phyloP scores from a whole-genome alignment of 2,888 invertebrate genomes.

The Melieria picta region DNA sequence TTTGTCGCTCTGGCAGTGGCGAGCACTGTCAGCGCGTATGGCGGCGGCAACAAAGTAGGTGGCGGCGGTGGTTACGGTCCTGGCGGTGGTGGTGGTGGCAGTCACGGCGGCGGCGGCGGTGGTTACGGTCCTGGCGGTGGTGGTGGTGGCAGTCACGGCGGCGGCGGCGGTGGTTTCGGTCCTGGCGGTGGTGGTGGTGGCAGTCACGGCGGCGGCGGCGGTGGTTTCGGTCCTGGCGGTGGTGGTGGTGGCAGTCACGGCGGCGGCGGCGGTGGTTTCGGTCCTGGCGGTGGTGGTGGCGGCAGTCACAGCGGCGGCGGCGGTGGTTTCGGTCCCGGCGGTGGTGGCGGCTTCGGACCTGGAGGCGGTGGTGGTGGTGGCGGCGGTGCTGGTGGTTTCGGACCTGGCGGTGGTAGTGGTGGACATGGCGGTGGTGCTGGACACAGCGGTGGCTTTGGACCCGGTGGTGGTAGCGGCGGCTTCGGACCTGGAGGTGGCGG shows the following conservation, averaged over 20 bases:
- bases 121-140: neutral
- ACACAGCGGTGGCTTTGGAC: conserved; percentile 9
- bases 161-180: conserved; percentile 48
- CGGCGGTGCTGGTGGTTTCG: conserved; percentile 21
- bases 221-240: conserved; percentile 92
- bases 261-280: neutral
- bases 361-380: conserved; percentile 14
- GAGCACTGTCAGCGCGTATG: conserved; percentile 18
- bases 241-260: conserved; percentile 66
- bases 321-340: conserved; percentile 10
- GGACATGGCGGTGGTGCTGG: neutral
- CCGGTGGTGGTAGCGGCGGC: neutral
- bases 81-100: conserved; percentile 60
- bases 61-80: conserved; percentile 56
- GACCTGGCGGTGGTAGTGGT: conserved; percentile 4
- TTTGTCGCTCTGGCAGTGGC: conserved; percentile 7
- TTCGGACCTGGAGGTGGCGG: conserved; percentile 12
- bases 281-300: conserved; percentile 11
- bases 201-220: conserved; percentile 92
- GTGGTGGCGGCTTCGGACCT: conserved; percentile 2
- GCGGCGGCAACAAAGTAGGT: neutral
- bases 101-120: conserved; percentile 27
- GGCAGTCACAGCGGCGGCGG: neutral
- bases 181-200: conserved; percentile 57
- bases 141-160: conserved; percentile 62